A percentile compares a stretch with the other conserved stretches of the same genome.
Conservation (phyloP, 2,797 vertebrate genomes). For the Pogonophryne albipinna region DNA sequence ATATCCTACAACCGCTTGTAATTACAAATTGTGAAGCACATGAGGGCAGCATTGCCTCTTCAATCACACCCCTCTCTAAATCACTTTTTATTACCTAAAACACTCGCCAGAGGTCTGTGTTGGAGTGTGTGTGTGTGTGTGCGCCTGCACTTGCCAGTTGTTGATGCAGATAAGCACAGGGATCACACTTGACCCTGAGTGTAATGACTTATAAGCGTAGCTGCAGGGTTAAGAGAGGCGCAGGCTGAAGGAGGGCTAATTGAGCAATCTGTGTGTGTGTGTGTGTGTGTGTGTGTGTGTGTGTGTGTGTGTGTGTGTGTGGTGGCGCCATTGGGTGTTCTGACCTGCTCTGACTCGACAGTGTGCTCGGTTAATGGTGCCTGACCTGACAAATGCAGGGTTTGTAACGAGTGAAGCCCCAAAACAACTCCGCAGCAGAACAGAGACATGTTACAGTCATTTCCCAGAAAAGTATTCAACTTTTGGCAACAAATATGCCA, state of each 20-base stretch:
- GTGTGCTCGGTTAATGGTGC: conserved; percentile 78
- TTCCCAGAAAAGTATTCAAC: conserved; percentile 5
- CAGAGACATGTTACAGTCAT: not conserved
- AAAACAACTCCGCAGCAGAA: conserved; percentile 13
- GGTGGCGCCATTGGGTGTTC: conserved; percentile 67
- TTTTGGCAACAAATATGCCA: not conserved
- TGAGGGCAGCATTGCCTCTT: conserved; percentile 77
- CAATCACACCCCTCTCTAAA: conserved; percentile 45
- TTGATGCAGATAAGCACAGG: conserved; percentile 77
- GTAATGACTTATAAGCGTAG: conserved; percentile 80
- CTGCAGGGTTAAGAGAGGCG: conserved; percentile 78
- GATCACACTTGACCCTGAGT: conserved; percentile 83
- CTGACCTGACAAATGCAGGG: conserved; percentile 67
- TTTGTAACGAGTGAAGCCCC: conserved; percentile 18
- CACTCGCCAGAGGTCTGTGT: conserved; percentile 34
- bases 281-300: conserved; percentile 43
- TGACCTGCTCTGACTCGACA: conserved; percentile 75
- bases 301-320: conserved; percentile 43
- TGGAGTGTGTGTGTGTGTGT: not conserved
- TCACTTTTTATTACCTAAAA: conserved; percentile 58
- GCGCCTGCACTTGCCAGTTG: conserved; percentile 61
- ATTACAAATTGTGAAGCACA: conserved; percentile 61
- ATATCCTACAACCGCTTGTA: conserved; percentile 43
- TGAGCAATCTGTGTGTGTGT: conserved; percentile 70
- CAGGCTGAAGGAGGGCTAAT: conserved; percentile 76